Base-by-base conservation (phyloP, 2,888 invertebrate species). In the Tholera decimalis region DNA sequence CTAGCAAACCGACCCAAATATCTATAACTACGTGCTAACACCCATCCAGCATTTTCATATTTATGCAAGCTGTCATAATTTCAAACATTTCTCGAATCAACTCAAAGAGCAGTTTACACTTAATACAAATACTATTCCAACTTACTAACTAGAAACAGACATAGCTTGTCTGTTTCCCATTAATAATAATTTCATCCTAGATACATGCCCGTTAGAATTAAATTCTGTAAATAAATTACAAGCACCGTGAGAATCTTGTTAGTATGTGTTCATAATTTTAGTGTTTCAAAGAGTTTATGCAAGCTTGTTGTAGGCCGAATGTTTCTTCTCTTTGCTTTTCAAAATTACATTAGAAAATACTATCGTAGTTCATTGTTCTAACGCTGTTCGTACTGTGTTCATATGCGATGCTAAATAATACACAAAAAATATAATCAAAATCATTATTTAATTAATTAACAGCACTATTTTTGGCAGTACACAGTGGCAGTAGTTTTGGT, bases 111-210 rank as follows among this genome's bases (percentile, higher is more conserved):
- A 63, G 61, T 57, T 77, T 69, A 69, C 69, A 46, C 22, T 69
- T 39, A 62, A 66, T 66, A 62, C 65, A 70, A 73, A 79, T 53
- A 75, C 53, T 37, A 61, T 66, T 64, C 57, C 60, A 58, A 37
- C 53, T 41, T 50, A 60, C 55, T 74, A 72, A 63, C 55, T 77
- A 66, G 68, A 60, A 67, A 49, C 60, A 49, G 68, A 73, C 66
- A 54, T 26, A 65, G 75, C 65, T 77, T 50, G 77, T 73, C 77
- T 20, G 69, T 62, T 72, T 71, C 60, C 33, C 61, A 77, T 82
- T 80, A 62, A 80, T 80, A 81, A 79, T 81, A 82, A 78, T 82
- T 80, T 69, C 65, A 76, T 82, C 67, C 66, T 30, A 77, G 76
- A 73, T 64, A 72, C 69, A 63, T 55, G 69, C 53, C 79, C 80